These are phyloP conservation scores for Aptenodytes patagonicus DNA, from an alignment of 2,113 vertebrate species.

Conservation along the genomic window DNA sequence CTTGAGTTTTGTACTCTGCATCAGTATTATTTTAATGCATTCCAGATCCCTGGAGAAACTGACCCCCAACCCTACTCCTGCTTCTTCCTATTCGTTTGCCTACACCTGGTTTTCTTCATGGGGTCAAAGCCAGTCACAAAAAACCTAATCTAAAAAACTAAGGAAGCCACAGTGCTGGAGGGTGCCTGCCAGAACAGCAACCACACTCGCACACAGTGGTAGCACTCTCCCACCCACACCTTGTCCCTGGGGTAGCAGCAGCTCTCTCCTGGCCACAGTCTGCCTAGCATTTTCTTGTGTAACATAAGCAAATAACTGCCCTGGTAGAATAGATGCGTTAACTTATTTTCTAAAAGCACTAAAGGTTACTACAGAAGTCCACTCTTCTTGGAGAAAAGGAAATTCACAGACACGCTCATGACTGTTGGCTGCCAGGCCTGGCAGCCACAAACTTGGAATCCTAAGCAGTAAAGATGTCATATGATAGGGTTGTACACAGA, in stretches of 20 bases:
- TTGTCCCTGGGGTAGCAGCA: not conserved
- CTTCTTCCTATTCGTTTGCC: not conserved
- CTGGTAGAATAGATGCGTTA: fast-evolving
- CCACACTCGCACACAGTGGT: too few species aligned
- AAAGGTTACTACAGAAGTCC: not conserved
- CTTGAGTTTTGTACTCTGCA: not conserved
- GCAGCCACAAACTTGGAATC: not conserved
- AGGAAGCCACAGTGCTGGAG: not conserved
- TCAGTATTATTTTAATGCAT: not conserved
- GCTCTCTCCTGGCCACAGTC: too few species aligned
- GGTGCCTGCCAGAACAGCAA: too few species aligned
- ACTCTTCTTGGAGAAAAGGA: not conserved
- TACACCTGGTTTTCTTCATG: not conserved
- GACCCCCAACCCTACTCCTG: not conserved
- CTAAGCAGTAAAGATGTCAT: not conserved
- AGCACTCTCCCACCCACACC: not conserved
- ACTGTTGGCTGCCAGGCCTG: not conserved
- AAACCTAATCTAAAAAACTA: not conserved
- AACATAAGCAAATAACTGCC: not conserved
- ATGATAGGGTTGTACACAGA: not conserved
- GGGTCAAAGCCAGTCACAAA: not conserved
- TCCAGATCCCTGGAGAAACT: not conserved
- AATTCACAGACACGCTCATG: not conserved
- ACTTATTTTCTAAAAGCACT: not conserved
- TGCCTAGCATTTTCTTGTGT: not conserved